Evolutionary conservation across 2,797 vertebrate genomes (phyloP).

Genomic region (Spea hammondii): DNA sequence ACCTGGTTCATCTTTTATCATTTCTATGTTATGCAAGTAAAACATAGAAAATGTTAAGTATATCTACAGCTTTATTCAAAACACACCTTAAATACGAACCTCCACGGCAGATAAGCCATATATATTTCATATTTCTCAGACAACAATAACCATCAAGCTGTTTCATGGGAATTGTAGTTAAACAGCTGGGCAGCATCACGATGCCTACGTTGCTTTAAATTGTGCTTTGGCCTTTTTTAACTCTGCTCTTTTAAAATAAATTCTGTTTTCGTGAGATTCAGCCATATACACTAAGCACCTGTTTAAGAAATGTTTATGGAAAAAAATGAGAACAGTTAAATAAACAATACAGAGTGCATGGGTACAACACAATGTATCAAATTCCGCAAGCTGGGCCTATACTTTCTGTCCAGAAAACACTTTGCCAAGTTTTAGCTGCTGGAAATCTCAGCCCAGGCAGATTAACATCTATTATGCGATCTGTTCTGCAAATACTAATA

Average conservation of each 20-base stretch:
- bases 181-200: no score
- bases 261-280: not conserved
- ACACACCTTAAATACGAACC: no score
- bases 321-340: not conserved
- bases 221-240: not conserved
- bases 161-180: no score
- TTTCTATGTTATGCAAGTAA: no score
- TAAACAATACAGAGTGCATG: not conserved
- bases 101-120: no score
- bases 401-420: not conserved
- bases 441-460: slow-evolving; percentile 7
- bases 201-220: no score
- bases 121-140: no score
- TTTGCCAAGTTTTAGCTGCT: not conserved
- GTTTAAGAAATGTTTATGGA: not conserved
- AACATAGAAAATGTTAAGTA: no score
- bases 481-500: not conserved
- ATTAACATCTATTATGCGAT: not conserved
- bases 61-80: no score
- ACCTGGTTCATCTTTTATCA: no score
- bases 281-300: not conserved
- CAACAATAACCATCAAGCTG: no score
- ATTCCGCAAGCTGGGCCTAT: not conserved
- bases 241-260: not conserved
- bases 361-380: slow-evolving; percentile 5